Conservation (phyloP, 2,888 invertebrate species). For the Lithophane ornitopus region DNA sequence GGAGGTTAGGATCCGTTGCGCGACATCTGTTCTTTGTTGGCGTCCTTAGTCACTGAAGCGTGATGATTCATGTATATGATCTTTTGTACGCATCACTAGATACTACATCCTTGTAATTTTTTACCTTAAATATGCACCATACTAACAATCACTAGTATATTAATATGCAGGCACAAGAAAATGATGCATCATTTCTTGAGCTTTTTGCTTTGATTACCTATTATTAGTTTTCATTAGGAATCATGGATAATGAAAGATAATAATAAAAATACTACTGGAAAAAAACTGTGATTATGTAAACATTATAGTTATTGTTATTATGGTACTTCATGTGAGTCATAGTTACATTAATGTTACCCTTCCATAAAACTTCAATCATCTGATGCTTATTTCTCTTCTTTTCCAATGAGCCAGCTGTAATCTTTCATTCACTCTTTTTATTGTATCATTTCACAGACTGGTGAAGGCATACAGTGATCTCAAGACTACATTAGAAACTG, state of each 20-base stretch:
- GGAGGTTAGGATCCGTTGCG: constrained; percentile 56
- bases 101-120: not conserved
- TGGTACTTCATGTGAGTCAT: too few species aligned
- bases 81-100: constrained; percentile 30
- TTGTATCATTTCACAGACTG: constrained; percentile 83
- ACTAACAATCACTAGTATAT: too few species aligned
- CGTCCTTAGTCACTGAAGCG: constrained; percentile 18
- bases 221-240: not conserved
- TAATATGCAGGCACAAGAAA: too few species aligned
- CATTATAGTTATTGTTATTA: too few species aligned
- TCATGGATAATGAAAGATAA: not conserved
- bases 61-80: constrained; percentile 31
- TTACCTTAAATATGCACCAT: not conserved
- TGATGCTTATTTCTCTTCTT: not conserved
- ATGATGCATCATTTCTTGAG: not conserved
- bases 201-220: not conserved
- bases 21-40: constrained; percentile 48
- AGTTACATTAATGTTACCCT: not conserved
- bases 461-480: constrained; percentile 94
- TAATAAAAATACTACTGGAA: not conserved
- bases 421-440: not conserved
- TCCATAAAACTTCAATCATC: not conserved
- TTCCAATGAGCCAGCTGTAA: not conserved
- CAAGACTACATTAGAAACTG: constrained; percentile 93
- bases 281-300: not conserved